Evolutionary conservation across 1,140 invertebrate species (phyloP).

Genomic region (Drosophila sp.): DNA sequence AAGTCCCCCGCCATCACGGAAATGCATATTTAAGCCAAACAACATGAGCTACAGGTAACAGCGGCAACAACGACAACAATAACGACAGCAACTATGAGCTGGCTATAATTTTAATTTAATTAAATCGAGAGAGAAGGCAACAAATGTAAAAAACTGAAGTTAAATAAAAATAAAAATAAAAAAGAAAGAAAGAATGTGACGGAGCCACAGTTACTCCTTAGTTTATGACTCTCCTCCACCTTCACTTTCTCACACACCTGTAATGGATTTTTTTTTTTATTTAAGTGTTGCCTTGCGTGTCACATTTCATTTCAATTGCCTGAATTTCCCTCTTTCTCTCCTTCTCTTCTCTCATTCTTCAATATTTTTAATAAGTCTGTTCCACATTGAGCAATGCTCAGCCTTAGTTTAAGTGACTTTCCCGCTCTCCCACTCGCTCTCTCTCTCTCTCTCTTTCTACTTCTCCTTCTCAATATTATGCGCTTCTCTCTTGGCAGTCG

Average conservation of each 20-base stretch:
- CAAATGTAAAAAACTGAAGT: no score
- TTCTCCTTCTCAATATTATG: not conserved
- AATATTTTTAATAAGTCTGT: slow-evolving; percentile 59
- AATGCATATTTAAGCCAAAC: slow-evolving; percentile 35
- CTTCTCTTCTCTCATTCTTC: slow-evolving; percentile 34
- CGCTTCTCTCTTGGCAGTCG: slow-evolving; percentile 8
- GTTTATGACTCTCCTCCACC: slow-evolving; percentile 14
- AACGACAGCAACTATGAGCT: slow-evolving; percentile 24
- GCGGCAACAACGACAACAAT: slow-evolving; percentile 10
- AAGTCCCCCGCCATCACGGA: slow-evolving; percentile 4
- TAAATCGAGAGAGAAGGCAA: slow-evolving; percentile 29
- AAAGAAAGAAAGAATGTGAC: slow-evolving; percentile 13
- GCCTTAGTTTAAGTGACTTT: slow-evolving; percentile 12
- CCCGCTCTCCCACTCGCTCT: not conserved
- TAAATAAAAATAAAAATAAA: slow-evolving; percentile 4
- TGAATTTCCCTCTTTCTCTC: not conserved
- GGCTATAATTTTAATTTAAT: slow-evolving; percentile 55
- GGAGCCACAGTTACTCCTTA: not conserved
- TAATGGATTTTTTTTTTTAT: slow-evolving; percentile 42
- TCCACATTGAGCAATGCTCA: slow-evolving; percentile 46
- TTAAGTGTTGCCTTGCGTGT: slow-evolving; percentile 56
- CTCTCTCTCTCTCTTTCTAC: not conserved
- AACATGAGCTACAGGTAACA: slow-evolving; percentile 21
- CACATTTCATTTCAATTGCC: slow-evolving; percentile 57
- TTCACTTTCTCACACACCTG: slow-evolving; percentile 57